These are phyloP conservation scores for Isoperla grammatica DNA, from an alignment of 2,888 invertebrate genomes.

Conservation along the genomic window DNA sequence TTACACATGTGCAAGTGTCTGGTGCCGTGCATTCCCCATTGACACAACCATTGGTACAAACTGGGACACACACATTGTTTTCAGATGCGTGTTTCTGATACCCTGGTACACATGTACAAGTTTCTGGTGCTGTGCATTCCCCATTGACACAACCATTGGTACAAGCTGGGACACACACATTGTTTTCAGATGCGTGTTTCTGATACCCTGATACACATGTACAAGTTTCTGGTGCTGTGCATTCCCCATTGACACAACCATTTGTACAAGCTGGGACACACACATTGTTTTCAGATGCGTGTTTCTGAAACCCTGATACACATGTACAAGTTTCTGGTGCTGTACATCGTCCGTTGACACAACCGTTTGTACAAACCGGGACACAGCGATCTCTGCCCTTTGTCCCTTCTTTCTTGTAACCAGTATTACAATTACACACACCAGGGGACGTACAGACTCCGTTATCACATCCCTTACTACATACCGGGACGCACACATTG, in stretches of 20 bases:
- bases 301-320: neutral
- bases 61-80: slow-evolving; percentile 21
- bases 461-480: slow-evolving; percentile 2
- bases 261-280: neutral
- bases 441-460: slow-evolving; percentile 21
- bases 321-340: slow-evolving; percentile 33
- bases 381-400: neutral
- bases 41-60: slow-evolving; percentile 37
- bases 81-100: neutral
- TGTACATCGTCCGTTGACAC: neutral
- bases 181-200: neutral
- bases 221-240: slow-evolving; percentile 5
- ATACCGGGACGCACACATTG: slow-evolving; percentile 19
- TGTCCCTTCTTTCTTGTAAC: slow-evolving; percentile 1
- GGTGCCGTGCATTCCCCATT: slow-evolving; percentile 50
- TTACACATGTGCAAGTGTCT: slow-evolving; percentile 43
- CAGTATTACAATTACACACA: slow-evolving; percentile 23
- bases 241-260: neutral
- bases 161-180: slow-evolving; percentile 7
- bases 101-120: neutral
- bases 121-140: slow-evolving; percentile 5
- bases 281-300: slow-evolving; percentile 21
- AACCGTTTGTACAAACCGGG: neutral
- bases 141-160: neutral
- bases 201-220: neutral